Percentiles rank a stretch among this genome's conserved stretches.
Conservation (phyloP, 2,797 vertebrate species). For the Alfaro cultratus region DNA sequence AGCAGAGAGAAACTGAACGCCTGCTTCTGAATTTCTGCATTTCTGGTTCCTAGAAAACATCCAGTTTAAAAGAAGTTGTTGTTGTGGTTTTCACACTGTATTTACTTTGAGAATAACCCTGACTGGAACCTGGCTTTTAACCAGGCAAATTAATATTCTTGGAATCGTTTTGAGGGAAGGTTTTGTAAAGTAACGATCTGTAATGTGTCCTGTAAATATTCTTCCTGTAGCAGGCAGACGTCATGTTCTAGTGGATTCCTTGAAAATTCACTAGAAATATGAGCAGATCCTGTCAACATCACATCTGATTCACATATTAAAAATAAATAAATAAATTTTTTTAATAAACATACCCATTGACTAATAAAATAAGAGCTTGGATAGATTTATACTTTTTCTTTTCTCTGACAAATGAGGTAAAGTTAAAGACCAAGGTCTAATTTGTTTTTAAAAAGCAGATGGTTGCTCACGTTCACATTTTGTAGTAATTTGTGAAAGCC, state of each 20-base stretch:
- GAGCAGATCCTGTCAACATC: not conserved
- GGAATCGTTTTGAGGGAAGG: not conserved
- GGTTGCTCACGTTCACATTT: not conserved
- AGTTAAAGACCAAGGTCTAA: not conserved
- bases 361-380: not conserved
- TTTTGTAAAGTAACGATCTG: not conserved
- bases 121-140: not conserved
- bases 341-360: not conserved
- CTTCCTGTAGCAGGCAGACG: not conserved
- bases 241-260: not conserved
- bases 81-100: not conserved
- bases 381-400: not conserved
- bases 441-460: not conserved
- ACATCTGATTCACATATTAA: not conserved
- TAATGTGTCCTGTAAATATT: not conserved
- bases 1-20: not conserved
- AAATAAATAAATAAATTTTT: not conserved
- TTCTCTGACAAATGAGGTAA: not conserved
- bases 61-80: too few species aligned
- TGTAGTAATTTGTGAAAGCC: not conserved
- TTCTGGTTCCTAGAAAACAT: not conserved
- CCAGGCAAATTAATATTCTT: not conserved
- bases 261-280: too few species aligned
- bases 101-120: constrained; percentile 3
- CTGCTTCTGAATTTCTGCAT: not conserved